Evolutionary conservation across 2,113 vertebrate genomes (phyloP), one percentile per base, ranked within the genome.

Genomic region (Aspiorhynchus laticeps): DNA sequence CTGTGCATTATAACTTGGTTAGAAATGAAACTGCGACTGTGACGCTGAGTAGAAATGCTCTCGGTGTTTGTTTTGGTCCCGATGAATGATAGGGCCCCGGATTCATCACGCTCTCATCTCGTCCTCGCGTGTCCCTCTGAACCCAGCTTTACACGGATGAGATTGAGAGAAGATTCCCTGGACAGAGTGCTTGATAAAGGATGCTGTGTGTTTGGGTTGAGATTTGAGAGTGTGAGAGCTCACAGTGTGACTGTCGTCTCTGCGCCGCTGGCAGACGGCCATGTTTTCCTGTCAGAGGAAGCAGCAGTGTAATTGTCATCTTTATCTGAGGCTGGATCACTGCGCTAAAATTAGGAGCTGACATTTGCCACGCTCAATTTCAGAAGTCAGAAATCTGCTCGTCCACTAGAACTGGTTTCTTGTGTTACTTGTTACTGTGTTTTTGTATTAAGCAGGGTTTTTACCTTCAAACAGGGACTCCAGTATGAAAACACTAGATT

Each of bases 21-120:
- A 56, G 17, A 21, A 56, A 19, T 21, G 31, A 33, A 77, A 17
- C 24, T 56, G 15, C 46, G 3, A 11, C 15, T 7, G n/a, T 77
- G 74, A 76, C 0, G 5, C 41, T 76, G 46, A 31, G 48, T 8
- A 56, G 19, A 59, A 15, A 7, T n/a, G 31, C 33, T 79, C 51
- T 59, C 9, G 8, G 17, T 59, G 48, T 33, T 33, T 38, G 78
- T 59, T 80, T 38, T 9, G 46, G 2, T 65, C 51, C 38, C 5
- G 15, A 53, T 53, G 48, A 53, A 17, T 19, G 48, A 53, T 53
- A 15, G 48, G 38, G 73, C 71, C 73, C 71, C 51, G 63, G 65
- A 88, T 81, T 89, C 85, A 75, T 89, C 86, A 84, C 31, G 15
- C 65, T 63, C 79, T 67, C 63, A 59, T 63, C 79, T 71, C 12